phyloP scores from a whole-genome alignment of 1,140 invertebrate genomes.

The Magallana ariakensis region DNA sequence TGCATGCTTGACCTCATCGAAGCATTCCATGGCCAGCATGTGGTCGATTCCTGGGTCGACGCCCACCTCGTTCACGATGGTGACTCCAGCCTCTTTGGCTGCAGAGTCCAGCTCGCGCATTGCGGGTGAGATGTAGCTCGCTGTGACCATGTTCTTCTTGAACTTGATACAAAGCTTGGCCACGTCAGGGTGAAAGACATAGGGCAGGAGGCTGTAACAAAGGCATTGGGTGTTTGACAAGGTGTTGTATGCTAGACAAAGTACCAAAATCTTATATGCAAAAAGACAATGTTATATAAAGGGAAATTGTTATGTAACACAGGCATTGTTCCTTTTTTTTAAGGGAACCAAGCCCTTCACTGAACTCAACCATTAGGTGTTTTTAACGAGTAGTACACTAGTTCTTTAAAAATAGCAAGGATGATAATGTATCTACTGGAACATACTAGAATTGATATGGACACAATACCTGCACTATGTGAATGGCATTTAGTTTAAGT shows the following conservation, averaged over 20 bases:
- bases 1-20: constrained; percentile 91
- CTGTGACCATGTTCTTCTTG: constrained; percentile 96
- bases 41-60: constrained; percentile 99
- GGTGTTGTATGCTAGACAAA: too few relatives aligned
- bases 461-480: not conserved
- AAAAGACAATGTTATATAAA: too few relatives aligned
- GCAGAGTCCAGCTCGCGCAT: constrained; percentile 89
- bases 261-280: too few relatives aligned
- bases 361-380: too few relatives aligned
- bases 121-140: constrained; percentile 93
- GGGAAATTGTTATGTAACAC: too few relatives aligned
- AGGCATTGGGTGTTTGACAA: not conserved
- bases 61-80: constrained; percentile 96
- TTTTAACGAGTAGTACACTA: not conserved
- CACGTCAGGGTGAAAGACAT: constrained; percentile 89
- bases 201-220: constrained; percentile 89
- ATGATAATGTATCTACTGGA: not conserved
- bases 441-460: not conserved
- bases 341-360: too few relatives aligned
- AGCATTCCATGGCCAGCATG: constrained; percentile 96
- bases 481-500: too few relatives aligned
- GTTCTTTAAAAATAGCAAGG: not conserved
- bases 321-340: too few relatives aligned
- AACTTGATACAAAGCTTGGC: constrained; percentile 93
- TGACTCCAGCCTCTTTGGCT: constrained; percentile 91